These are phyloP conservation scores for Standfussiana lucernea DNA, from an alignment of 2,888 invertebrate genomes.

Conservation along the genomic window DNA sequence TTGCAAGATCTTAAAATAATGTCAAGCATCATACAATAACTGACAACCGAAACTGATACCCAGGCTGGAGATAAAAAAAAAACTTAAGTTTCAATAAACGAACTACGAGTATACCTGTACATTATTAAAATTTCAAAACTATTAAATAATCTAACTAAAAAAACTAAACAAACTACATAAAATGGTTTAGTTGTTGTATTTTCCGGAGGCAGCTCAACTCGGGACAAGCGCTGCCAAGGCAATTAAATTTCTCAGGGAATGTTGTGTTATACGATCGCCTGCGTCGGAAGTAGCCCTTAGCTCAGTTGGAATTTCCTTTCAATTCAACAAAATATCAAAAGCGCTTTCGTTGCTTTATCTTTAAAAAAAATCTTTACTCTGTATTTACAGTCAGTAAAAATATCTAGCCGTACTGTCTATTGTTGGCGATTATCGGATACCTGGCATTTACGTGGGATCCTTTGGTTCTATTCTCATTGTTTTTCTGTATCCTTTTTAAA, in stretches of 20 bases:
- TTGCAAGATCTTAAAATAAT: too few species aligned
- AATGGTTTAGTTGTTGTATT: neutral
- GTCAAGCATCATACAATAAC: too few species aligned
- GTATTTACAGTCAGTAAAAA: neutral
- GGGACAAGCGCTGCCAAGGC: neutral
- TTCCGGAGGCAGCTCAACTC: conserved; percentile 1
- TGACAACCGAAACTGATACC: too few species aligned
- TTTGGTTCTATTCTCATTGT: neutral
- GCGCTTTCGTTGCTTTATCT: neutral
- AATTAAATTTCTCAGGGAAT: conserved; percentile 6
- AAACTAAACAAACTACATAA: neutral
- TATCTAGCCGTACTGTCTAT: neutral
- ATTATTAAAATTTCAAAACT: too few species aligned
- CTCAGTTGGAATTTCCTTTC: conserved; percentile 9
- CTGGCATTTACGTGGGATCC: neutral
- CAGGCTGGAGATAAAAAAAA: too few species aligned
- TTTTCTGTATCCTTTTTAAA: neutral
- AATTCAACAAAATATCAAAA: neutral
- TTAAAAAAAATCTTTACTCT: neutral
- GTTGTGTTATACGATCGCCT: conserved; percentile 1
- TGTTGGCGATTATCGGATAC: neutral
- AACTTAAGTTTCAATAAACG: too few species aligned
- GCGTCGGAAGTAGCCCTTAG: conserved; percentile 5
- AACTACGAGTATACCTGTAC: too few species aligned
- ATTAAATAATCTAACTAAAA: too few species aligned